Conservation (phyloP, 2,888 invertebrate species). For the Chromoteleia sp. region DNA sequence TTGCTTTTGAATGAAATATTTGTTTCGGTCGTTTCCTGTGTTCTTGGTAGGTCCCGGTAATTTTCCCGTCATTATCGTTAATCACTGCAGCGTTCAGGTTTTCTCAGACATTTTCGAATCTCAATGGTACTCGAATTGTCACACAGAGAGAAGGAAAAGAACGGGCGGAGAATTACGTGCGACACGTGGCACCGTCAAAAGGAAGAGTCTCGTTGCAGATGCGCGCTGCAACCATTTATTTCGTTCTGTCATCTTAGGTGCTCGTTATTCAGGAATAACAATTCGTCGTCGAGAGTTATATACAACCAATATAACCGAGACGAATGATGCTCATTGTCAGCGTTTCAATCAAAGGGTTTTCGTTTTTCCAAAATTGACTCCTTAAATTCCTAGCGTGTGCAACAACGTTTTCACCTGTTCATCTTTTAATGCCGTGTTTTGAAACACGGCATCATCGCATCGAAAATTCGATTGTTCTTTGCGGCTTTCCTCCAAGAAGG, state of each 20-base stretch:
- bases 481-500: too few species aligned
- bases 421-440: neutral
- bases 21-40: conserved; percentile 8
- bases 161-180: conserved; percentile 6
- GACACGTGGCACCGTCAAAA: conserved; percentile 44
- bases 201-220: conserved; percentile 54
- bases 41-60: conserved; percentile 10
- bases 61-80: conserved; percentile 18
- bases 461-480: too few species aligned
- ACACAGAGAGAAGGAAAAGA: conserved; percentile 1
- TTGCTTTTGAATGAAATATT: too few species aligned
- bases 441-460: conserved; percentile 1
- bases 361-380: conserved; percentile 30
- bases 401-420: conserved; percentile 21
- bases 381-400: too few species aligned
- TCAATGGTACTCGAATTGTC: conserved; percentile 32
- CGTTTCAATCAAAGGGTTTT: conserved; percentile 33
- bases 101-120: conserved; percentile 27
- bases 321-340: conserved; percentile 27
- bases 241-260: conserved; percentile 38
- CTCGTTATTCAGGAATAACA: conserved; percentile 35
- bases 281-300: conserved; percentile 26
- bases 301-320: neutral
- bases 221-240: conserved; percentile 51
- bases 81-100: conserved; percentile 16